Percentiles rank a stretch among this genome's conserved stretches.
Evolutionary conservation across 2,113 vertebrate genomes (phyloP).

Genomic region (Leuciscus idus): DNA sequence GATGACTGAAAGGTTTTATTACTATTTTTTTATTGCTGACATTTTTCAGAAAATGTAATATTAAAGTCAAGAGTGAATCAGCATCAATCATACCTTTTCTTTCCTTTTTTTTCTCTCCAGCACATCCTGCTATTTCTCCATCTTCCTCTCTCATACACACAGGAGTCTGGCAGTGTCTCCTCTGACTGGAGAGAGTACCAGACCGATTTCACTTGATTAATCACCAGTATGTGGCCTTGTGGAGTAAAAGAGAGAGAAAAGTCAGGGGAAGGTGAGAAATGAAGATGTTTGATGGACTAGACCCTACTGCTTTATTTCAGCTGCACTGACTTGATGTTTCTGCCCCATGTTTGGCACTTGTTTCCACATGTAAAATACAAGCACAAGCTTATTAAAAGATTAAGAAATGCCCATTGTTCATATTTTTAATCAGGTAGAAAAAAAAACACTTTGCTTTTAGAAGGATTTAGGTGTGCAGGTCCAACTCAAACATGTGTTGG

Average conservation of each 20-base stretch:
- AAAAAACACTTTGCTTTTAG: not conserved
- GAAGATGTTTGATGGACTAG: constrained; percentile 12
- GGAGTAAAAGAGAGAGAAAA: constrained; percentile 11
- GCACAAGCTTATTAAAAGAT: constrained; percentile 25
- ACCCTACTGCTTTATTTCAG: not conserved
- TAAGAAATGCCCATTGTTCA: not conserved
- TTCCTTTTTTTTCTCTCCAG: not conserved
- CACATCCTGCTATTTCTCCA: not conserved
- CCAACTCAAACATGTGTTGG: not conserved
- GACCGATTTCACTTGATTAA: constrained; percentile 33
- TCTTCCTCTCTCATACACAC: not conserved
- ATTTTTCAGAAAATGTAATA: not conserved
- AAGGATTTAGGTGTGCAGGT: constrained; percentile 2
- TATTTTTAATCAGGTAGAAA: constrained; percentile 1
- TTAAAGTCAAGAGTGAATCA: not conserved
- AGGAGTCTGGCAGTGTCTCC: not conserved
- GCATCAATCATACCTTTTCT: not conserved
- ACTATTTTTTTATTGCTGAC: constrained; percentile 39
- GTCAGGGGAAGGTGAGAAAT: constrained; percentile 24
- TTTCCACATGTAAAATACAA: not conserved
- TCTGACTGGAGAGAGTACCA: not conserved
- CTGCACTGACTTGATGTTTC: not conserved
- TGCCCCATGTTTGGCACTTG: not conserved
- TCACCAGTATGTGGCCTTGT: constrained; percentile 16
- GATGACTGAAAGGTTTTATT: constrained; percentile 48